These are phyloP conservation scores for Xiphophorus birchmanni DNA, from an alignment of 2,797 vertebrate species.

Conservation along the genomic window DNA sequence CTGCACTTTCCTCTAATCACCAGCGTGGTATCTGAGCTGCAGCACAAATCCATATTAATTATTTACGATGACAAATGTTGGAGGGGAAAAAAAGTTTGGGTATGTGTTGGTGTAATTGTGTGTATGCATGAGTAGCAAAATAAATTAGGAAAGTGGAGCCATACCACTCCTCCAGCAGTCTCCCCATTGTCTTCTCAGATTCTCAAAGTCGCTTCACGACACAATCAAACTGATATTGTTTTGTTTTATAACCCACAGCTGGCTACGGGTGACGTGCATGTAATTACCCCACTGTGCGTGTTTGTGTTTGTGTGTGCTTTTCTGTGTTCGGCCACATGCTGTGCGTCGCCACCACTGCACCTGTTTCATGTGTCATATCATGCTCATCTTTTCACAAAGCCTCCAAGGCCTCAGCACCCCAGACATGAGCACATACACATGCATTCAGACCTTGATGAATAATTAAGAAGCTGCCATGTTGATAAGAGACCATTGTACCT, in stretches of 20 bases:
- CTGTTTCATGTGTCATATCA: slow-evolving; percentile 70
- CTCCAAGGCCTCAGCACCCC: slow-evolving; percentile 46
- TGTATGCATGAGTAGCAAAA: slow-evolving; percentile 35
- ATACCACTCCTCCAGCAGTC: slow-evolving; percentile 26
- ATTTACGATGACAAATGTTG: slow-evolving; percentile 67
- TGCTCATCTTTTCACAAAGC: slow-evolving; percentile 59
- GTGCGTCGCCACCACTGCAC: slow-evolving; percentile 53
- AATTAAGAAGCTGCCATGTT: slow-evolving; percentile 67
- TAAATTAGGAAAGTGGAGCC: slow-evolving; percentile 36
- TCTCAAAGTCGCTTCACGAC: slow-evolving; percentile 41
- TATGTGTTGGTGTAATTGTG: slow-evolving; percentile 16
- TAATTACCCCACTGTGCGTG: slow-evolving; percentile 22
- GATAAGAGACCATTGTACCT: slow-evolving; percentile 65
- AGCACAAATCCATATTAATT: slow-evolving; percentile 58
- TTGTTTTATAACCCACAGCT: slow-evolving; percentile 56
- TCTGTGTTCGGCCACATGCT: slow-evolving; percentile 57
- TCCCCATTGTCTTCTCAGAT: slow-evolving; percentile 52
- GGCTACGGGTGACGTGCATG: slow-evolving; percentile 49
- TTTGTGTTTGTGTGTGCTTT: slow-evolving; percentile 10
- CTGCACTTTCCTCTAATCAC: slow-evolving; percentile 48
- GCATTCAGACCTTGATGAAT: slow-evolving; percentile 66
- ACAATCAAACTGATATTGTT: slow-evolving; percentile 54
- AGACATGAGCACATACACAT: slow-evolving; percentile 38
- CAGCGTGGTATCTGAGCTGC: slow-evolving; percentile 41
- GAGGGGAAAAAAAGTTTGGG: slow-evolving; percentile 23